Percentiles rank a stretch among this genome's conserved stretches.
phyloP scores from a whole-genome alignment of 2,113 vertebrate genomes.

The Microcebus jonahi region DNA sequence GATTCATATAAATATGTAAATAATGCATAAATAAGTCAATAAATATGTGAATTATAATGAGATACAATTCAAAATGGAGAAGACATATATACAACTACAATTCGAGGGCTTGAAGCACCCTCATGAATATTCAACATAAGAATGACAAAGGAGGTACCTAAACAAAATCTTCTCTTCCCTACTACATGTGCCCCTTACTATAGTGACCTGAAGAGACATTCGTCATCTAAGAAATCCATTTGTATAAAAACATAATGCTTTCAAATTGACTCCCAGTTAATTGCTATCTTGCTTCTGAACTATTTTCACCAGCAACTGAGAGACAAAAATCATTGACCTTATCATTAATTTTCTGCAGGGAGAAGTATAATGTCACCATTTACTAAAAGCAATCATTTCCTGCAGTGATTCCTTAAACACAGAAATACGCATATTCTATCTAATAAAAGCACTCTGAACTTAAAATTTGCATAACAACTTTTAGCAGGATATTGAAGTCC shows the following conservation, averaged over 20 bases:
- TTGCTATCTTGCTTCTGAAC: neutral
- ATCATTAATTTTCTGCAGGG: slow-evolving; percentile 28
- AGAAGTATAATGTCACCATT: slow-evolving; percentile 2
- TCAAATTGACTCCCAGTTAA: neutral
- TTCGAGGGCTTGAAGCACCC: neutral
- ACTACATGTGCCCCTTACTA: neutral
- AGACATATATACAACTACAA: neutral
- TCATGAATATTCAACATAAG: neutral
- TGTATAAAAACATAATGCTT: slow-evolving; percentile 32
- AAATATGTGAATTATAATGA: neutral
- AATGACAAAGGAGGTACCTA: neutral
- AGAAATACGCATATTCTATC: neutral
- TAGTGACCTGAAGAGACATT: slow-evolving; percentile 3
- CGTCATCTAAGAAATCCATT: neutral
- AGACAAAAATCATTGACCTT: slow-evolving; percentile 17
- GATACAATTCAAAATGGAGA: neutral
- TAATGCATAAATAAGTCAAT: neutral
- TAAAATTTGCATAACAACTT: neutral
- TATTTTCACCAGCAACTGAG: slow-evolving; percentile 32
- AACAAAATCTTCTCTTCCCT: neutral
- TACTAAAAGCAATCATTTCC: slow-evolving; percentile 59
- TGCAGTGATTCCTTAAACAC: slow-evolving; percentile 41
- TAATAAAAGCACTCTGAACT: slow-evolving; percentile 37
- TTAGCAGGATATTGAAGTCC: neutral
- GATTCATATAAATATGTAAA: neutral